These are phyloP conservation scores for Eurytoma adleriae DNA, from an alignment of 2,888 invertebrate genomes.

Conservation along the genomic window DNA sequence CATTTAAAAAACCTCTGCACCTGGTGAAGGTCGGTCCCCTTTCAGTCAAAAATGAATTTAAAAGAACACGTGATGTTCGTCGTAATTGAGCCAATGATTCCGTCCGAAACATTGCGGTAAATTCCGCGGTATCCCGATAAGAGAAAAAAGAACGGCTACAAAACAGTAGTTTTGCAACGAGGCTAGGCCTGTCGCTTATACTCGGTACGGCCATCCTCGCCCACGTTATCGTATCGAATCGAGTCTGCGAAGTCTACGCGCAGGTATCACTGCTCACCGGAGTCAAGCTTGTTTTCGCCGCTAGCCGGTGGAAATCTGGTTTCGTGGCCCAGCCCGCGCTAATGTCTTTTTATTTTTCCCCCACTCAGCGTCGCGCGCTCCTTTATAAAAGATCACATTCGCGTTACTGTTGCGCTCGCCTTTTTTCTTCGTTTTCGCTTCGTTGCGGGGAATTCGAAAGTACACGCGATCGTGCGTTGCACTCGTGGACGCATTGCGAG, in stretches of 20 bases:
- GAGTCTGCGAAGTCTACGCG: no score
- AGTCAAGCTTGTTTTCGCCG: constrained; percentile 6
- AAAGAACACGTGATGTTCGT: no score
- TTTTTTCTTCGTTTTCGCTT: not conserved
- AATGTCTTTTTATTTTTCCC: not conserved
- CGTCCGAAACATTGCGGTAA: not conserved
- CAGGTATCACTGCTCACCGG: no score
- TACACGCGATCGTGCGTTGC: not conserved
- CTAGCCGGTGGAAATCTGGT: constrained; percentile 14
- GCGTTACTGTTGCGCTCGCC: not conserved
- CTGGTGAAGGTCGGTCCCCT: no score
- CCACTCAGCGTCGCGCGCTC: not conserved
- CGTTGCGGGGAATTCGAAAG: constrained; percentile 19
- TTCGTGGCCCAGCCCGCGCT: not conserved
- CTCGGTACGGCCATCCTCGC: not conserved
- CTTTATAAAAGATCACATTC: constrained; percentile 2
- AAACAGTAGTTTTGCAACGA: not conserved
- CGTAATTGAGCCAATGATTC: no score
- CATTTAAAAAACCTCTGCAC: no score
- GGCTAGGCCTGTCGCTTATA: not conserved
- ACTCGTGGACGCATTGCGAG: not conserved
- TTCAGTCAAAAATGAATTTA: no score
- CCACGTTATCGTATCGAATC: not conserved
- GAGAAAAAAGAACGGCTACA: not conserved
- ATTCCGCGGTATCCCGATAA: not conserved